phyloP scores from a whole-genome alignment of 1,140 invertebrate species.

The Apis dorsata region DNA sequence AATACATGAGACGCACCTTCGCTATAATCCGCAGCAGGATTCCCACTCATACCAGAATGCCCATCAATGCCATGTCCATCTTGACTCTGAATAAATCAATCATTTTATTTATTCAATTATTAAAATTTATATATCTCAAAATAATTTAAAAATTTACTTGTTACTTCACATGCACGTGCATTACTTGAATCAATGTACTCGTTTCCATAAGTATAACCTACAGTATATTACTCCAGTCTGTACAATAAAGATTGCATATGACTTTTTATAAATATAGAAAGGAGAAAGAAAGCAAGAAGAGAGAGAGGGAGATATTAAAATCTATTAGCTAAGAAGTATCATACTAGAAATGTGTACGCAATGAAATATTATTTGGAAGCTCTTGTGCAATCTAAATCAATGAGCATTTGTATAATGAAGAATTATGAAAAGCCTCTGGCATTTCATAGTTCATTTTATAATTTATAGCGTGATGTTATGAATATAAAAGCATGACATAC shows the following conservation, averaged over 20 bases:
- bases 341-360: too few relatives aligned
- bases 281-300: background rate
- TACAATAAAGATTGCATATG: background rate
- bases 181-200: background rate
- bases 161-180: background rate
- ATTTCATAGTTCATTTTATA: background rate
- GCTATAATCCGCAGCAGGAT: conserved; percentile 97
- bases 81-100: conserved; percentile 75
- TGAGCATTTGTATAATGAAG: too few relatives aligned
- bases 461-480: background rate
- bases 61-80: conserved; percentile 76
- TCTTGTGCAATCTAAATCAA: too few relatives aligned
- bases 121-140: background rate
- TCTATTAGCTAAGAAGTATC: too few relatives aligned
- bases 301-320: too few relatives aligned
- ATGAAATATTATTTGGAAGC: too few relatives aligned
- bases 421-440: too few relatives aligned
- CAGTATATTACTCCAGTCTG: background rate
- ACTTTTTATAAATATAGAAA: background rate
- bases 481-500: background rate
- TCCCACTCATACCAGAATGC: conserved; percentile 83
- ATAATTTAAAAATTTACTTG: background rate
- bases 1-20: conserved; percentile 94
- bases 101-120: conserved; percentile 1
- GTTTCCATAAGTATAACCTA: background rate